Evolutionary conservation across 2,113 vertebrate species (phyloP), one percentile per base, ranked within the genome.

Genomic region (Onychorhynchus coronatus): DNA sequence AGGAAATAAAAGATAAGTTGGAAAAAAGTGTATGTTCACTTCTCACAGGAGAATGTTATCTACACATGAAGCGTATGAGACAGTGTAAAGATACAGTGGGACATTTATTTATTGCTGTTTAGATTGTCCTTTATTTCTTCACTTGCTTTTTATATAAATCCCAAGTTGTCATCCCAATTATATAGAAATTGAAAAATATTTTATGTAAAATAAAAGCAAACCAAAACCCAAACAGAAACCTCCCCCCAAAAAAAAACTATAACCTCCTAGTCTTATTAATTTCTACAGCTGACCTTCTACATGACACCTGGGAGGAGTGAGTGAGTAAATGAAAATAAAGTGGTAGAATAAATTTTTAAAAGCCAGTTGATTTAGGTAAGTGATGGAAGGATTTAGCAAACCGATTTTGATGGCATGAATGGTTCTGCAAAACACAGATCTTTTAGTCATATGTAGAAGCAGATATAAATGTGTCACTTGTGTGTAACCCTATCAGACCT

Each of bases 241-340:
- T 42, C 42, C 31, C 21, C 11, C 16, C 24, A 11, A 16, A 25
- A 61, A 59, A 62, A 84, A 23, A n/a, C 3, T 35, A 55, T 49
- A 50, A 9, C 16, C 9, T 1, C 0, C 1, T 35, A 2, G 0
- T 15, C 14, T 84, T 86, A 70, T 28, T 58, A 14, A 52, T 87
- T 74, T 72, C 31, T 63, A 0, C 41, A 79, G 25, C 6, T 13
- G 31, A 49, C 14, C 15, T 19, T 59, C 53, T 87, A 30, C 21
- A 16, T 80, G 39, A 7, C 8, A 28, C 25, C 84, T 23, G 41
- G 55, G 41, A 27, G 4, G 28, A 75, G 3, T 16, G 27, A 74
- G 7, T 31, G 20, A 88, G 81, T 77, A 80, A 72, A 53, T 72
- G 21, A 67, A 89, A 85, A 63, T 47, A 33, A 63, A 89, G 13